These are phyloP conservation scores for Flabesymbios commensalis DNA, from an alignment of 2,888 invertebrate species.

Conservation along the genomic window DNA sequence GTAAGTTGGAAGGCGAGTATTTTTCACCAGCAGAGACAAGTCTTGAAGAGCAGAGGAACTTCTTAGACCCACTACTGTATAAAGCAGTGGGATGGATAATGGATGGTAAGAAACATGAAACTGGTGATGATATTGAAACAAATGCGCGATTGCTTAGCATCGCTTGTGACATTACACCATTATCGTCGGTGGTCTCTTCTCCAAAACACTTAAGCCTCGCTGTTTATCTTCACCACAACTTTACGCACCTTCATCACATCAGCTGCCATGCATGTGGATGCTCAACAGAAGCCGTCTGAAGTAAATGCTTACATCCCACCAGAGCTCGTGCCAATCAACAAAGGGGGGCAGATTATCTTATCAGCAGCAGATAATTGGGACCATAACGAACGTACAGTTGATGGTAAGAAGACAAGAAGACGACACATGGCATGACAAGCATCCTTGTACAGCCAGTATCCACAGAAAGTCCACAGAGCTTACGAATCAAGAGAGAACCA, in stretches of 20 bases:
- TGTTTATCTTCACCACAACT: background rate
- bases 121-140: background rate
- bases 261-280: background rate
- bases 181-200: background rate
- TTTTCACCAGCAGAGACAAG: background rate
- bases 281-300: background rate
- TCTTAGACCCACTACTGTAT: background rate
- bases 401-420: conserved; percentile 2
- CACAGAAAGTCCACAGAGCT: background rate
- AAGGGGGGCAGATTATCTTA: background rate
- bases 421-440: background rate
- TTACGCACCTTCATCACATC: background rate
- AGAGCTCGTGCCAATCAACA: background rate
- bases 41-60: background rate
- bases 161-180: background rate
- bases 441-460: background rate
- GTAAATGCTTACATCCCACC: background rate
- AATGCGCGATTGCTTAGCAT: background rate
- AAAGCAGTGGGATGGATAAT: background rate
- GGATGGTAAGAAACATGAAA: background rate
- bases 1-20: background rate
- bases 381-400: conserved; percentile 3
- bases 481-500: background rate
- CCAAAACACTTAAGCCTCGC: conserved; percentile 1
- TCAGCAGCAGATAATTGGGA: too few species aligned